phyloP scores from a whole-genome alignment of 2,797 vertebrate genomes.

The Chrysocyon brachyurus region DNA sequence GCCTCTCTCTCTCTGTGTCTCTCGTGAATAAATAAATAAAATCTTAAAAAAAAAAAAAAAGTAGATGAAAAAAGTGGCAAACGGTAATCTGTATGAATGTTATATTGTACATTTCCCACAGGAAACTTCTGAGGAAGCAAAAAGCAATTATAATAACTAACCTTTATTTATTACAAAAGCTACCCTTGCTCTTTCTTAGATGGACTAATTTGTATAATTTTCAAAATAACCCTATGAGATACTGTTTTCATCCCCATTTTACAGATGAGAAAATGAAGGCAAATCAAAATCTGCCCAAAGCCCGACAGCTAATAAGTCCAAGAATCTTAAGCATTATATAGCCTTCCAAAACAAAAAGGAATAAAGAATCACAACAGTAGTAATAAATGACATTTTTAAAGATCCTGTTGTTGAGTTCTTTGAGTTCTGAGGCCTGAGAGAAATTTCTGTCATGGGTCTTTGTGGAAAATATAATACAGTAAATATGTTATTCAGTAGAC shows the following conservation, averaged over 20 bases:
- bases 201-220: neutral
- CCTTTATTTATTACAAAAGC: constrained; percentile 12
- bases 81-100: neutral
- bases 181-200: neutral
- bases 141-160: neutral
- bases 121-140: neutral
- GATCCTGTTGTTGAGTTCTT: neutral
- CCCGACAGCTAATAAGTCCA: neutral
- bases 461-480: constrained; percentile 14
- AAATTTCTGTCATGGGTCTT: constrained; percentile 11
- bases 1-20: too few species aligned
- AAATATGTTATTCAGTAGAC: neutral
- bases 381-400: neutral
- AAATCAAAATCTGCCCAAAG: constrained; percentile 15
- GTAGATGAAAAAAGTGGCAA: neutral
- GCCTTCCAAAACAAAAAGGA: constrained; percentile 41
- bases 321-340: neutral
- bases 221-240: constrained; percentile 24
- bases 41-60: neutral
- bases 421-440: neutral
- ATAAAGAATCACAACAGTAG: neutral
- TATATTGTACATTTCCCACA: neutral
- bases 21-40: too few species aligned
- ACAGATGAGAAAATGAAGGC: neutral
- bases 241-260: constrained; percentile 16